Base-by-base conservation (phyloP, 1,140 invertebrate species). In the Cecropterus lyciades region DNA sequence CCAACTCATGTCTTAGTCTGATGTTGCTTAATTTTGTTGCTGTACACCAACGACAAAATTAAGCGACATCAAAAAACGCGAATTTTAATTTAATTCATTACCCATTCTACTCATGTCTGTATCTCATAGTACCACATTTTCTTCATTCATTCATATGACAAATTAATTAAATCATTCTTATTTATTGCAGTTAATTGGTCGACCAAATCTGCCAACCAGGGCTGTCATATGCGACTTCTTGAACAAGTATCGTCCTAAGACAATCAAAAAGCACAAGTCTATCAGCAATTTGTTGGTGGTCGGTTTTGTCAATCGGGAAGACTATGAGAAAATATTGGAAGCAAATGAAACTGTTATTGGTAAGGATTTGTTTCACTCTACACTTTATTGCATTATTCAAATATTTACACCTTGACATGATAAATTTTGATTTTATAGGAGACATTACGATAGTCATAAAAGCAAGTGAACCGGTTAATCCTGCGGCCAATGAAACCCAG, bases 191-290 rank as follows among this genome's bases (percentile, higher is more conserved):
- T 46, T 90, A 7, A 60, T 81, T 14, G 82, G 80, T 6, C 65
- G 67, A 9, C 86, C 86, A 0, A 17, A 40, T 1, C 33, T 91
- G 51, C 88, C 88, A 0, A 75, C 78, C 0, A 75, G 72, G 48
- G 72, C 70, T 6, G 52, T 67, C 0, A 83, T 87, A 68, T 80
- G 80, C 37, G 65, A 62, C n/a, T 91, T 87, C 68, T 65, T 91
- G 10, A 52, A 77, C 0, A 27, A 77, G 11, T 89, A 82, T 57
- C 74, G 80, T 1, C 81, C 85, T 0, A 63, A 45, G 2, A 74
- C 72, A 1, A 79, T 91, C 0, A 91, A 91, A 65, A 86, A 85
- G 37, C 84, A 87, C 42, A 84, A 80, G 43, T 70, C 63, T n/a
- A 72, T 84, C 13, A 76, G 68, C 20, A 86, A 88, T 63, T 64